These are phyloP conservation scores for Ceratosolen solmsi DNA, from an alignment of 1,140 invertebrate species.

Conservation along the genomic window DNA sequence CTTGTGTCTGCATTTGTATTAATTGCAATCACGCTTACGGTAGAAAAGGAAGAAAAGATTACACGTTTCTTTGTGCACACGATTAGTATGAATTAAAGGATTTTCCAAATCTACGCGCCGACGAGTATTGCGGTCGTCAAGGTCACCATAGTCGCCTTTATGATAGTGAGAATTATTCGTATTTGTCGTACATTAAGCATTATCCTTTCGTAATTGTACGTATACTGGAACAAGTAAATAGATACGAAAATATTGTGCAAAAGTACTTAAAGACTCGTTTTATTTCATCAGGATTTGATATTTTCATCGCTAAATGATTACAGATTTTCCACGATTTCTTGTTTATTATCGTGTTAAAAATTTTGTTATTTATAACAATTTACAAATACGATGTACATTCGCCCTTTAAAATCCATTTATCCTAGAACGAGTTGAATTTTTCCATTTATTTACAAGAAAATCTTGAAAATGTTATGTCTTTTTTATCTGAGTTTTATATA, in stretches of 20 bases:
- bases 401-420: too few species aligned
- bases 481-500: too few species aligned
- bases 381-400: too few species aligned
- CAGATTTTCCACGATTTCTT: too few species aligned
- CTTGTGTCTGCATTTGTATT: not conserved
- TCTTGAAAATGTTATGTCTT: too few species aligned
- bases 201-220: slow-evolving; percentile 18
- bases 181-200: not conserved
- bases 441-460: too few species aligned
- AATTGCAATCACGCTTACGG: not conserved
- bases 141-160: not conserved
- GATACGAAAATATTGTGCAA: not conserved
- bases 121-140: slow-evolving; percentile 39
- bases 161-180: not conserved
- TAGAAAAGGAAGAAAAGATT: slow-evolving; percentile 4
- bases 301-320: too few species aligned
- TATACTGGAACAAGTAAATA: not conserved
- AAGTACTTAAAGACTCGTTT: not conserved
- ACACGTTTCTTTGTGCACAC: slow-evolving; percentile 28
- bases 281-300: not conserved
- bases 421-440: too few species aligned
- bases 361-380: too few species aligned
- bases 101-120: slow-evolving; percentile 34
- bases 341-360: too few species aligned
- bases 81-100: slow-evolving; percentile 40